Evolutionary conservation across 2,797 vertebrate genomes (phyloP).

Genomic region (Sebastes taczanowskii): DNA sequence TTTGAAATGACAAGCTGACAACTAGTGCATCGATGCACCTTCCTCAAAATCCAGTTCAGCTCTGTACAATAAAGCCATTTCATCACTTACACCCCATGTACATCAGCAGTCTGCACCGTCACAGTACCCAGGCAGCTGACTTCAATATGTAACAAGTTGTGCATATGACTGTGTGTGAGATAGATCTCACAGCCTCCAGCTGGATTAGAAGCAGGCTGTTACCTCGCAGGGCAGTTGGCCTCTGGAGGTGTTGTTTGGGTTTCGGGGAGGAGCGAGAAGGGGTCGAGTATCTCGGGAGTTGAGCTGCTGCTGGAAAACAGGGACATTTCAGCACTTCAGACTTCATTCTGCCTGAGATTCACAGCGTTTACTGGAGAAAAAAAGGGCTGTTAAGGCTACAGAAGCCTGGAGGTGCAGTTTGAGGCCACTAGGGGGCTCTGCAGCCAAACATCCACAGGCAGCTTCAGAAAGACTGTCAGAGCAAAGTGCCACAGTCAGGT

Average conservation of each 20-base stretch:
- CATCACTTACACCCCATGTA: neutral
- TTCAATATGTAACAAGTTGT: neutral
- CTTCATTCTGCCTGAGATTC: conserved; percentile 25
- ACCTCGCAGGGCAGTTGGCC: conserved; percentile 94
- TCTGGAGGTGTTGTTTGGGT: conserved; percentile 96
- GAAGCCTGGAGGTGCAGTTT: conserved; percentile 28
- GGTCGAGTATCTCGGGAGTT: conserved; percentile 86
- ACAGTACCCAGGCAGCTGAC: neutral
- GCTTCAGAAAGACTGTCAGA: neutral
- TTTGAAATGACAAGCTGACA: neutral
- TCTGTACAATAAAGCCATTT: neutral
- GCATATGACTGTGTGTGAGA: conserved; percentile 1
- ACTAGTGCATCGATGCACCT: neutral
- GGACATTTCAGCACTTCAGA: conserved; percentile 82
- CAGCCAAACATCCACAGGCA: conserved; percentile 40
- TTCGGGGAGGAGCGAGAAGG: conserved; percentile 94
- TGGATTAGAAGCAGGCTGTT: conserved; percentile 73
- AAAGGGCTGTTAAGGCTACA: conserved; percentile 1
- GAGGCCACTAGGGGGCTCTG: conserved; percentile 68
- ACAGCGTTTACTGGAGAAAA: conserved; percentile 7
- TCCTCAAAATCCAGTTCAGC: neutral
- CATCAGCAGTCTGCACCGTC: neutral
- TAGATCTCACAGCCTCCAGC: conserved; percentile 36
- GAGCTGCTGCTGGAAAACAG: conserved; percentile 74
- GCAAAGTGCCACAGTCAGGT: conserved; percentile 7